Base-by-base conservation (phyloP, 2,797 vertebrate species). In the Cossypha polioptera region DNA sequence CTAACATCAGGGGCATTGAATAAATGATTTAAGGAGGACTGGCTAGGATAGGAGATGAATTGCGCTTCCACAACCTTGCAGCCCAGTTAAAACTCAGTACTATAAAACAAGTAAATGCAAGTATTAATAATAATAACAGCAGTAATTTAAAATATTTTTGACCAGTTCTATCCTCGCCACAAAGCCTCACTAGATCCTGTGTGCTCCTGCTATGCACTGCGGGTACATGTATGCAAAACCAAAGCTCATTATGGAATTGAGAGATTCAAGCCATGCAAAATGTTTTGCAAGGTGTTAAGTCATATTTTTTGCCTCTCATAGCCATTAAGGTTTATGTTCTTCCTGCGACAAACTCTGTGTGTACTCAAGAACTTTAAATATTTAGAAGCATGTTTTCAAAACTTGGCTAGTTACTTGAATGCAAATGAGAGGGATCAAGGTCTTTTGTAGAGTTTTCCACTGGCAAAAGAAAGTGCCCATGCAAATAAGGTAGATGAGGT, bases 1-100 rank as follows among this genome's bases (percentile, higher is more conserved):
- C 73, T 94, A 83, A 95, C 86, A 78, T 58, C 77, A 63, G 63
- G 58, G 55, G 6, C 81, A 68, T 38, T 87, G 84, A 94, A 73
- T 81, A 79, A 92, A 90, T 47, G 21, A 80, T 86, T 96, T 96
- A 82, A 96, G 96, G 93, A 86, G 81, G 93, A 78, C 85, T 87
- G 84, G 26, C 51, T 82, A 26, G 51, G 40, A 79, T 74, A 67
- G 45, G 55, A 58, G 48, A 51, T 69, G 47, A 90, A 75, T 92
- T 28, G 18, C 0, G 0, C 55, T 80, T 69, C 63, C 62, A 43
- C 80, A 72, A 7, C 26, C 48, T 61, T 90, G 43, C 36, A 82
- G 47, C n/a, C 54, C 40, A 24, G 13, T 35, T 94, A 85, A 74
- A 80, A n/a, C 65, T 74, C 42, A 18, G 5, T 21, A 17, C 16